A percentile compares a stretch with the other conserved stretches of the same genome.
Evolutionary conservation across 1,140 invertebrate species (phyloP).

Genomic region (Nephotettix cincticeps): DNA sequence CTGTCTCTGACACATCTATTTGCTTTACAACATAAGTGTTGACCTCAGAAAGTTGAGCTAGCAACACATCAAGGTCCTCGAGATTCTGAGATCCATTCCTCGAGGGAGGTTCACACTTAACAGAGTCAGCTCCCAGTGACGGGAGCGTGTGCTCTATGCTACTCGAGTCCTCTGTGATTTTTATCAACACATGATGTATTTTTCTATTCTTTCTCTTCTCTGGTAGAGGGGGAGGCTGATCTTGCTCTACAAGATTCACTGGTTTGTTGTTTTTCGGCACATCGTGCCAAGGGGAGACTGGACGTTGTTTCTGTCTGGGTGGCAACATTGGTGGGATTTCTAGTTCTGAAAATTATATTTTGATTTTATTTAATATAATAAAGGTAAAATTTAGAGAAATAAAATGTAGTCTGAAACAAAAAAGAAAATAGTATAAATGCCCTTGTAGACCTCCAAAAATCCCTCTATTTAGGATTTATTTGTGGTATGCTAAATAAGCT

Average conservation of each 20-base stretch:
- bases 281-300: slow-evolving; percentile 36
- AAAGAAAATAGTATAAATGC: too few relatives aligned
- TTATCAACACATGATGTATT: slow-evolving; percentile 16
- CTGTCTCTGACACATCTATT: slow-evolving; percentile 1
- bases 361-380: too few relatives aligned
- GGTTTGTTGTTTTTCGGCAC: slow-evolving; percentile 27
- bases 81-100: slow-evolving; percentile 3
- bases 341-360: slow-evolving; percentile 4
- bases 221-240: slow-evolving; percentile 29
- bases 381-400: background rate
- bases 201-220: slow-evolving; percentile 30
- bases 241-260: background rate
- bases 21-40: slow-evolving; percentile 1
- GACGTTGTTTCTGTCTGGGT: slow-evolving; percentile 21
- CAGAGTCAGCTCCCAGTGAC: background rate
- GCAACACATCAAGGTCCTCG: slow-evolving; percentile 20
- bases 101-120: background rate
- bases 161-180: slow-evolving; percentile 21
- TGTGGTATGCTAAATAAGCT: too few relatives aligned
- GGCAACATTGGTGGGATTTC: slow-evolving; percentile 13
- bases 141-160: background rate
- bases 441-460: too few relatives aligned
- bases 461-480: too few relatives aligned
- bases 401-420: background rate
- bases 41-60: slow-evolving; percentile 25